Percentiles rank a stretch among this genome's conserved stretches.
These are phyloP conservation scores for Sarcophaga subvicina DNA, from an alignment of 2,888 invertebrate genomes.

Conservation along the genomic window DNA sequence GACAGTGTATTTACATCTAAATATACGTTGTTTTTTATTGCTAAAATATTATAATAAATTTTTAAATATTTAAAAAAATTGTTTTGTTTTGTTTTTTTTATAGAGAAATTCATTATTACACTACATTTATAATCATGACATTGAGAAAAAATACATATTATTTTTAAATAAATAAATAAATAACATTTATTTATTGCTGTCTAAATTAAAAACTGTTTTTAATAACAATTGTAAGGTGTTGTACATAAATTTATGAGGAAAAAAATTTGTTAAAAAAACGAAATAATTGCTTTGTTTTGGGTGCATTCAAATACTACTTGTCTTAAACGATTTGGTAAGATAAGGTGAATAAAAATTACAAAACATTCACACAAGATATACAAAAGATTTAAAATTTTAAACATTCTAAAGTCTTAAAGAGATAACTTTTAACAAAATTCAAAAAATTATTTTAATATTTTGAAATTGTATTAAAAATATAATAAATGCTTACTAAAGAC, in stretches of 20 bases:
- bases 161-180: background rate
- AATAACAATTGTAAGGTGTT: background rate
- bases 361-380: slow-evolving; percentile 43
- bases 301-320: slow-evolving; percentile 55
- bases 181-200: slow-evolving; percentile 30
- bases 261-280: background rate
- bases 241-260: slow-evolving; percentile 21
- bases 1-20: slow-evolving; percentile 63
- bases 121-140: slow-evolving; percentile 40
- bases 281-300: background rate
- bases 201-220: background rate
- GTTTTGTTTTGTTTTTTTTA: background rate
- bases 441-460: slow-evolving; percentile 61
- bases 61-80: background rate
- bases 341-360: slow-evolving; percentile 18
- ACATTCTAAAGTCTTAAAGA: slow-evolving; percentile 35
- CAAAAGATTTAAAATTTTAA: slow-evolving; percentile 9
- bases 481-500: background rate
- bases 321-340: background rate
- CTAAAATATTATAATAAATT: background rate
- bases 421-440: slow-evolving; percentile 61
- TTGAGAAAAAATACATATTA: background rate
- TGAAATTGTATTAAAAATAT: slow-evolving; percentile 49
- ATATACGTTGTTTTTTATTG: slow-evolving; percentile 12
- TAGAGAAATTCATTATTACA: background rate